Percentiles rank a stretch among this genome's conserved stretches.
Conservation (phyloP, 2,113 vertebrate species). For the Eptesicus fuscus region DNA sequence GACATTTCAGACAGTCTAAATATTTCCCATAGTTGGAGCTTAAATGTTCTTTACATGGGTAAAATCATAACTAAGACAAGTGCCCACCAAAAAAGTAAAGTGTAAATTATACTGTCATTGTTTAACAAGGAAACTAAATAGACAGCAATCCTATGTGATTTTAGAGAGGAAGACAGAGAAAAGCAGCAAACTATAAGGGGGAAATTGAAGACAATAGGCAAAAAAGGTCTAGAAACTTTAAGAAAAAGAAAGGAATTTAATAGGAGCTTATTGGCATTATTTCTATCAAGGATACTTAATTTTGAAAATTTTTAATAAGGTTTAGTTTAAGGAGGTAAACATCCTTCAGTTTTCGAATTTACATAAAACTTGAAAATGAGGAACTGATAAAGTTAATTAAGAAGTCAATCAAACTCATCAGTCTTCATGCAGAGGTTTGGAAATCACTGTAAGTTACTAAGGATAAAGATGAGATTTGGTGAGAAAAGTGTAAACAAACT, state of each 20-base stretch:
- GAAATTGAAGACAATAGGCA: not conserved
- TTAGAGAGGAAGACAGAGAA: not conserved
- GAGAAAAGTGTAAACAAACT: not conserved
- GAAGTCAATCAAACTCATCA: not conserved
- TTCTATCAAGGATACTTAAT: not conserved
- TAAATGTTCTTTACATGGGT: not conserved
- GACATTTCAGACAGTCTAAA: conserved; percentile 4
- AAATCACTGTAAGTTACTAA: not conserved
- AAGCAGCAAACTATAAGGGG: not conserved
- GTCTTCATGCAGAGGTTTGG: not conserved
- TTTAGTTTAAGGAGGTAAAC: not conserved
- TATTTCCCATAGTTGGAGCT: not conserved
- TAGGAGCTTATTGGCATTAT: not conserved
- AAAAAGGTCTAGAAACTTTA: not conserved
- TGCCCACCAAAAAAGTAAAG: not conserved
- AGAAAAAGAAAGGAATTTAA: not conserved
- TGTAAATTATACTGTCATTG: not conserved
- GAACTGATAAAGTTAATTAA: not conserved
- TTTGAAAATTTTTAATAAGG: not conserved
- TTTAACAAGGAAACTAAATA: not conserved
- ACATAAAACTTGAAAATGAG: conserved; percentile 17
- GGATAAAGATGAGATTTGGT: not conserved
- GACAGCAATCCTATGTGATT: not conserved
- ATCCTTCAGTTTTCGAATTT: not conserved
- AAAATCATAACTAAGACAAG: not conserved